phyloP scores from a whole-genome alignment of 2,888 invertebrate genomes.

The Hirtodrosophila trivittata region DNA sequence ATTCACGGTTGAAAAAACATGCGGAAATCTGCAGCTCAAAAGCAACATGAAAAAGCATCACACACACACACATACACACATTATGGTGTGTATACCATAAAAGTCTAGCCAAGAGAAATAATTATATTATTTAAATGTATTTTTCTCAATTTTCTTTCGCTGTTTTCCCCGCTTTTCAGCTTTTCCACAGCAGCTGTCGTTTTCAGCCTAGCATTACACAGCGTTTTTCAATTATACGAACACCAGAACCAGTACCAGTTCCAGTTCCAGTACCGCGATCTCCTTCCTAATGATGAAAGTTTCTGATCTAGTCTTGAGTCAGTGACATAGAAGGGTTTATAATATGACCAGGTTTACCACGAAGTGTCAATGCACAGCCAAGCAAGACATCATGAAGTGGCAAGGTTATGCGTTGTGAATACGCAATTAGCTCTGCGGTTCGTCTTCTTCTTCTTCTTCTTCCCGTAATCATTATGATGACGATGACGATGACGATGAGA shows the following conservation, averaged over 20 bases:
- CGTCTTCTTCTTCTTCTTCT: conserved; percentile 13
- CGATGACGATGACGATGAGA: conserved; percentile 13
- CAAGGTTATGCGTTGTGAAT: conserved; percentile 75
- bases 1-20: conserved; percentile 78
- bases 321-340: conserved; percentile 27
- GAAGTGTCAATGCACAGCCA: conserved; percentile 50
- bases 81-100: conserved; percentile 5
- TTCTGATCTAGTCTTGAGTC: conserved; percentile 20
- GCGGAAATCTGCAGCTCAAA: conserved; percentile 68
- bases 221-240: conserved; percentile 72
- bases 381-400: conserved; percentile 65
- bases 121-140: conserved; percentile 77
- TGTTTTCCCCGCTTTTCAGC: conserved; percentile 20
- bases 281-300: conserved; percentile 44
- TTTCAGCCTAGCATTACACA: conserved; percentile 60
- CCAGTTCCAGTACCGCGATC: neutral
- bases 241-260: neutral
- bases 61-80: neutral
- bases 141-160: conserved; percentile 46
- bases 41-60: conserved; percentile 23
- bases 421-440: conserved; percentile 73
- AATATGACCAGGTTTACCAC: conserved; percentile 10
- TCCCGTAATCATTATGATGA: conserved; percentile 6
- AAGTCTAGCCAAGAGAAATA: conserved; percentile 61
- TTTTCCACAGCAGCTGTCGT: conserved; percentile 68